Percentiles rank a stretch among this genome's conserved stretches.
phyloP scores from a whole-genome alignment of 1,140 invertebrate genomes.

The Anoplophora glabripennis region DNA sequence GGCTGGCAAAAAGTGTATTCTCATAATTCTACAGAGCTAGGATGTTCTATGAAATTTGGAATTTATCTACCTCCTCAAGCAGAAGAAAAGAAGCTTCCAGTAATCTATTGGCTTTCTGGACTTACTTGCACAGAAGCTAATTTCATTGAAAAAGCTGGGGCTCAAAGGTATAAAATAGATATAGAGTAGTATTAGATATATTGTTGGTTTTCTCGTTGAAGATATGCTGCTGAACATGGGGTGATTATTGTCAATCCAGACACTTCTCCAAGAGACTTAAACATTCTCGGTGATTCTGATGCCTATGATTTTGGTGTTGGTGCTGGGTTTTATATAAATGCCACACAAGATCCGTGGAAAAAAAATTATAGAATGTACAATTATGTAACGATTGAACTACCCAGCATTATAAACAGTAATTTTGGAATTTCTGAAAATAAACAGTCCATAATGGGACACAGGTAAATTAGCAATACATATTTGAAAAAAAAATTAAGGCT shows the following conservation, averaged over 20 bases:
- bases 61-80: conserved; percentile 81
- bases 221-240: conserved; percentile 74
- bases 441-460: conserved; percentile 84
- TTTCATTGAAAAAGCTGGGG: conserved; percentile 93
- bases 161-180: conserved; percentile 69
- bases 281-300: conserved; percentile 87
- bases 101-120: conserved; percentile 92
- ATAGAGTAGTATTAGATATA: conserved; percentile 62
- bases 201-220: conserved; percentile 24
- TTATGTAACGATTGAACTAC: conserved; percentile 90
- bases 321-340: conserved; percentile 96
- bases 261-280: conserved; percentile 89
- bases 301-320: conserved; percentile 92
- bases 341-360: conserved; percentile 86
- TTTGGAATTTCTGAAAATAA: conserved; percentile 63
- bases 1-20: conserved; percentile 83
- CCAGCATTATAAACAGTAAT: conserved; percentile 71
- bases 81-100: conserved; percentile 70
- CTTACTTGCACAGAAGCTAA: conserved; percentile 95
- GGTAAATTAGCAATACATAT: conserved; percentile 51
- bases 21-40: conserved; percentile 75
- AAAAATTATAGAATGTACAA: conserved; percentile 95
- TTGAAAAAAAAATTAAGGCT: background rate
- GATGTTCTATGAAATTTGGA: conserved; percentile 92
- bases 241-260: conserved; percentile 90